These are phyloP conservation scores for Toxostoma redivivum DNA, from an alignment of 2,113 vertebrate species.

Conservation along the genomic window DNA sequence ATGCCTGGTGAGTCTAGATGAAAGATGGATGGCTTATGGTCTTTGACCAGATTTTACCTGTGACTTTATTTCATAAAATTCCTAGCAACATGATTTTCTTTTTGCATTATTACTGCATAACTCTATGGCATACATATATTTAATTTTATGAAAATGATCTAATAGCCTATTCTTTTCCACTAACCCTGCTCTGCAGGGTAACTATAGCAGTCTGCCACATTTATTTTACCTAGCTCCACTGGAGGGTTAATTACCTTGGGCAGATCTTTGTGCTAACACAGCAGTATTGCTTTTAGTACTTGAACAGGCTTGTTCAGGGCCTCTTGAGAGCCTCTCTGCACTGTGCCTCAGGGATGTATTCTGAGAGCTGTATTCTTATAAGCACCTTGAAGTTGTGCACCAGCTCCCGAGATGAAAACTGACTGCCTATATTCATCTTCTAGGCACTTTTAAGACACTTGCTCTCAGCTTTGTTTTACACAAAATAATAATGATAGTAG, in stretches of 20 bases:
- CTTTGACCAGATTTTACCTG: background rate
- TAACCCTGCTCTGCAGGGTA: background rate
- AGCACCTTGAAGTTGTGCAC: background rate
- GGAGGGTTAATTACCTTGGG: conserved; percentile 6
- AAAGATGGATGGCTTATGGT: background rate
- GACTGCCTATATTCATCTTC: background rate
- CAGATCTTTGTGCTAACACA: background rate
- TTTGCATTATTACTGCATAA: background rate
- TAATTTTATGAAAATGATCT: background rate
- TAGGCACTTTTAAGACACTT: background rate
- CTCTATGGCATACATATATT: background rate
- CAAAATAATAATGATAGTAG: background rate
- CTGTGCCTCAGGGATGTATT: background rate
- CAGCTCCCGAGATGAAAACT: background rate
- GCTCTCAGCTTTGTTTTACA: background rate
- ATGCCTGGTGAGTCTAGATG: background rate
- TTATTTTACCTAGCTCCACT: background rate
- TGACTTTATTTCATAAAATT: background rate
- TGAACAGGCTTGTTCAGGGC: conserved; percentile 1
- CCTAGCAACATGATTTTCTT: background rate
- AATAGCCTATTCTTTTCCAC: background rate
- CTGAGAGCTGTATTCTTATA: background rate
- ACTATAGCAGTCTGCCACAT: background rate
- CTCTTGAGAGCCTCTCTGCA: background rate
- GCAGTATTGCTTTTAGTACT: background rate